These are phyloP conservation scores for Emberiza fucata DNA, from an alignment of 2,113 vertebrate genomes.

Conservation along the genomic window DNA sequence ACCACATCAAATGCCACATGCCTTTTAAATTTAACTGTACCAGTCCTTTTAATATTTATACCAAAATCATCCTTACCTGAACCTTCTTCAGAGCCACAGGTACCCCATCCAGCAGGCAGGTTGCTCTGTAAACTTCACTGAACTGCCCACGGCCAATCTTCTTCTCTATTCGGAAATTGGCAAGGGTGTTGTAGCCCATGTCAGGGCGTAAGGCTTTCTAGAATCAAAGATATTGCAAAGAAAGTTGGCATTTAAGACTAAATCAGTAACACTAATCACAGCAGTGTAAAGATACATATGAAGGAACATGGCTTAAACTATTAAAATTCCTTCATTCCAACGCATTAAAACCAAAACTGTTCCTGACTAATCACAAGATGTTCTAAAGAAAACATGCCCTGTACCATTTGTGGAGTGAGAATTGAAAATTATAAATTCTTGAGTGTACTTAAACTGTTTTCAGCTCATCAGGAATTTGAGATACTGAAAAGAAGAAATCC, in stretches of 20 bases:
- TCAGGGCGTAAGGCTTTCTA: conserved; percentile 92
- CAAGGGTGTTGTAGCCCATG: conserved; percentile 91
- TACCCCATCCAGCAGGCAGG: conserved; percentile 89
- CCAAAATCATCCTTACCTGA: conserved; percentile 79
- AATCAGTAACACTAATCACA: background rate
- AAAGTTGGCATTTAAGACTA: background rate
- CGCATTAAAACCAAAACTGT: background rate
- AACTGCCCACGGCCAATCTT: conserved; percentile 97
- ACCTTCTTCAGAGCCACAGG: conserved; percentile 96
- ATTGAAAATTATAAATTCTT: background rate
- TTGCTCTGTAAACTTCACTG: conserved; percentile 95
- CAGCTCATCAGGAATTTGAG: background rate
- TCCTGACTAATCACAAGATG: background rate
- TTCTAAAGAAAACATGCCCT: background rate
- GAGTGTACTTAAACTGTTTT: background rate
- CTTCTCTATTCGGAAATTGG: conserved; percentile 96
- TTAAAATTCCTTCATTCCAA: background rate
- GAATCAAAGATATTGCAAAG: conserved; percentile 33
- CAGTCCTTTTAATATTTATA: background rate
- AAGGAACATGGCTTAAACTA: background rate
- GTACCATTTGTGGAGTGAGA: background rate
- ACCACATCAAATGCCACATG: background rate
- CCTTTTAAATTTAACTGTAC: background rate
- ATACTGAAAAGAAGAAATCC: background rate
- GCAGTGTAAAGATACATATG: background rate